A percentile compares a stretch with the other conserved stretches of the same genome.
phyloP scores from a whole-genome alignment of 2,113 vertebrate species.

The Gorsachius goisagi region DNA sequence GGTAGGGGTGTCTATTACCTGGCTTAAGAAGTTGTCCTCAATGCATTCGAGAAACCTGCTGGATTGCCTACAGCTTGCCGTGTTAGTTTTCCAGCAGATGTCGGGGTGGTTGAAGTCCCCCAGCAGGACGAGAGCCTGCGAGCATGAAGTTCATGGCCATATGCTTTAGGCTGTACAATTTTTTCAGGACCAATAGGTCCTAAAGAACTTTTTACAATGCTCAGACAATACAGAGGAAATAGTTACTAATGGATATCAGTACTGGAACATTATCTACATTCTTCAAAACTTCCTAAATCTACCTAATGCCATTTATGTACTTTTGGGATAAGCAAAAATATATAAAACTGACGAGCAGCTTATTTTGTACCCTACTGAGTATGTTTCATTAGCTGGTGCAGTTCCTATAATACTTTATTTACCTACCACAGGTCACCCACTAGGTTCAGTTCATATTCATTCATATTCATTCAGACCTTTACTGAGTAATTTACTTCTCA shows the following conservation, averaged over 20 bases:
- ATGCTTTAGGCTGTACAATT: background rate
- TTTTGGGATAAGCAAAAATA: background rate
- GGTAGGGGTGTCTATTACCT: no score
- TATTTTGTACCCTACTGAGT: background rate
- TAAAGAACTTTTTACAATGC: background rate
- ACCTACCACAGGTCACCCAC: background rate
- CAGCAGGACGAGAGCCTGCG: no score
- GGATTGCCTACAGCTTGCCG: no score
- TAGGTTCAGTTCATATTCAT: background rate
- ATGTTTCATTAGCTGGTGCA: background rate
- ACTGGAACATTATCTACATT: background rate
- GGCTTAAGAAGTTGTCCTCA: no score
- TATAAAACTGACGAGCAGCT: background rate
- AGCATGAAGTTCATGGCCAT: no score
- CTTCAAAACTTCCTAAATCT: background rate
- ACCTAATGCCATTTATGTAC: background rate
- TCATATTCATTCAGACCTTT: background rate
- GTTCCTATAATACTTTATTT: background rate
- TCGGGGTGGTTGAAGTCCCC: no score
- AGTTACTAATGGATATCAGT: background rate
- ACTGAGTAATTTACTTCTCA: background rate
- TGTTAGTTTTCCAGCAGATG: no score
- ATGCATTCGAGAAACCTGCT: no score
- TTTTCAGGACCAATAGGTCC: background rate
- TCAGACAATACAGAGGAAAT: background rate